Evolutionary conservation across 1,140 invertebrate genomes (phyloP).

Genomic region (Microplitis mediator): DNA sequence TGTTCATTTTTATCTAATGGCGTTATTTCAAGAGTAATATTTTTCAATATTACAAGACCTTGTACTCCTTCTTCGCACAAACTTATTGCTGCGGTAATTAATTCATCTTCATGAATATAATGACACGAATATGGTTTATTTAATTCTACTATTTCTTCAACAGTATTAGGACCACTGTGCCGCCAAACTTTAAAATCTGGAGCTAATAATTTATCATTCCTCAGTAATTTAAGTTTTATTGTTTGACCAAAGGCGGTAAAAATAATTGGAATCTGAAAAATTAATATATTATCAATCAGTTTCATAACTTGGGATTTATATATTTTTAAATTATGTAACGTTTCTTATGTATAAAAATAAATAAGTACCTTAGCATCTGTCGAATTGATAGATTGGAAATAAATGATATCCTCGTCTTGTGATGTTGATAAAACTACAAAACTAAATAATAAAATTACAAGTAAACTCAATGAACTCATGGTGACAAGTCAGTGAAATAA

Average conservation of each 20-base stretch:
- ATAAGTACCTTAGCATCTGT: slow-evolving; percentile 1
- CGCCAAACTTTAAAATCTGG: slow-evolving; percentile 60
- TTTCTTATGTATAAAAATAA: neutral
- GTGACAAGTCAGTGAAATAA: neutral
- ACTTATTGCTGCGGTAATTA: slow-evolving; percentile 62
- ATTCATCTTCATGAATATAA: slow-evolving; percentile 60
- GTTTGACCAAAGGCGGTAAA: slow-evolving; percentile 50
- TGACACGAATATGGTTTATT: slow-evolving; percentile 54
- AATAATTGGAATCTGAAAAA: slow-evolving; percentile 49
- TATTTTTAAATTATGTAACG: neutral
- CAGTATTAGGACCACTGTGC: slow-evolving; percentile 41
- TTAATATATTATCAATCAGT: neutral
- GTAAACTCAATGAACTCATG: neutral
- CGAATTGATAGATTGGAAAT: slow-evolving; percentile 2
- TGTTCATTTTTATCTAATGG: slow-evolving; percentile 55
- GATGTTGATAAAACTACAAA: neutral
- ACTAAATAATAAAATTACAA: neutral
- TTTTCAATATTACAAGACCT: slow-evolving; percentile 69
- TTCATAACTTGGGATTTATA: neutral
- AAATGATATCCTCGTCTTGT: slow-evolving; percentile 27
- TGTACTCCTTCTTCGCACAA: slow-evolving; percentile 62
- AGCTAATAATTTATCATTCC: slow-evolving; percentile 60
- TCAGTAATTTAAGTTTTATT: slow-evolving; percentile 56
- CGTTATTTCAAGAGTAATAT: slow-evolving; percentile 69
- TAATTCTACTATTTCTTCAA: slow-evolving; percentile 40